Evolutionary conservation across 2,113 vertebrate species (phyloP).

Genomic region (Lepidothrix coronata): DNA sequence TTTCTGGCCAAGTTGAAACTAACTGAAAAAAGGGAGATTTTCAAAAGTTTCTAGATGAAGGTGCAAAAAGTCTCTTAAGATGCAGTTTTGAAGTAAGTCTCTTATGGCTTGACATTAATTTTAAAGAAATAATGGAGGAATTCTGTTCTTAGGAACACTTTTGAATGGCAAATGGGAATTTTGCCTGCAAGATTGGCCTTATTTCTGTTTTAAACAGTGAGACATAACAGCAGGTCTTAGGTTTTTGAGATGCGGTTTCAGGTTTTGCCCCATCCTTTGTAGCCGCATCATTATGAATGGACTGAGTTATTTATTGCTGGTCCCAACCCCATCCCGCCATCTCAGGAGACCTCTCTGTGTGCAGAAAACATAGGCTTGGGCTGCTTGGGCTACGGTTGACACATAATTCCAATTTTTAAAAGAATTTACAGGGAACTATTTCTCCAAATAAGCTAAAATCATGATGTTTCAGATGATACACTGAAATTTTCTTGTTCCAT

Average conservation of each 20-base stretch:
- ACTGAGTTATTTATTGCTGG: neutral
- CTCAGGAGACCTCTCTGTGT: neutral
- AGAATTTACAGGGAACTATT: neutral
- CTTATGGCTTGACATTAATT: neutral
- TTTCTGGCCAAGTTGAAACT: neutral
- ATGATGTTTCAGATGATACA: neutral
- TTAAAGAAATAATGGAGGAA: neutral
- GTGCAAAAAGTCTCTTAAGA: neutral
- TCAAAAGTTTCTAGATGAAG: neutral
- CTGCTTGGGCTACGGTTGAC: neutral
- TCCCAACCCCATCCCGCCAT: neutral
- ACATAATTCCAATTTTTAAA: neutral
- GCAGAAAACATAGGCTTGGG: neutral
- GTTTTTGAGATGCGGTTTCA: neutral
- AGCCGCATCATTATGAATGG: neutral
- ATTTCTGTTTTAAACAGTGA: neutral
- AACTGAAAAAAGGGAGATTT: neutral
- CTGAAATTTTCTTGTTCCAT: neutral
- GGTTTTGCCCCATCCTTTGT: neutral
- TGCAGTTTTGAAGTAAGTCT: neutral
- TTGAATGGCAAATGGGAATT: neutral
- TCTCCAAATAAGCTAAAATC: neutral
- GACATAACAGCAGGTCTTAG: neutral
- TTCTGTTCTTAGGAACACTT: neutral
- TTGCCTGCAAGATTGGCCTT: neutral